Percentiles rank a stretch among this genome's conserved stretches.
These are phyloP conservation scores for Achatina immaculata DNA, from an alignment of 1,140 invertebrate species.

Conservation along the genomic window DNA sequence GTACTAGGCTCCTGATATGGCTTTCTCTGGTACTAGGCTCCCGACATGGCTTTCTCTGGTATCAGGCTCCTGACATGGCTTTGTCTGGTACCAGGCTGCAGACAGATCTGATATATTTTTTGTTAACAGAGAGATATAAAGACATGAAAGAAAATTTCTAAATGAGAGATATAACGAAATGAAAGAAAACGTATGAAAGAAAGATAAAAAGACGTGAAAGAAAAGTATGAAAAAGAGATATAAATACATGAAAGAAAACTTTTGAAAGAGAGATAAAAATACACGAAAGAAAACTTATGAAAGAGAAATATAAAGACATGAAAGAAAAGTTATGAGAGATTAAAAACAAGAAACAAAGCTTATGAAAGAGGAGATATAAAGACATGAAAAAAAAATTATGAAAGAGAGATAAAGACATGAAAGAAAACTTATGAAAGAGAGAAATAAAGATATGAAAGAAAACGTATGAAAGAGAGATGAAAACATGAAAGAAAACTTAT, in stretches of 20 bases:
- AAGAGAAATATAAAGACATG: not conserved
- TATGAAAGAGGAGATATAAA: not conserved
- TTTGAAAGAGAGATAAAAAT: not conserved
- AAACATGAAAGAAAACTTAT: not conserved
- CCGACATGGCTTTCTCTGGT: too few relatives aligned
- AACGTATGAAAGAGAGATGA: not conserved
- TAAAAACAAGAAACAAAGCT: not conserved
- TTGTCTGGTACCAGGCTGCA: too few relatives aligned
- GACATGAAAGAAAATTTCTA: too few relatives aligned
- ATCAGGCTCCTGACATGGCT: too few relatives aligned
- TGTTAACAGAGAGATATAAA: too few relatives aligned
- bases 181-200: not conserved
- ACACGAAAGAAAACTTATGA: not conserved
- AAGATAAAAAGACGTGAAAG: slow-evolving; percentile 7
- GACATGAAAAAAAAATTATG: not conserved
- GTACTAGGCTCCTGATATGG: too few relatives aligned
- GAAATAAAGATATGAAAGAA: not conserved
- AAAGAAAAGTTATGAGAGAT: not conserved
- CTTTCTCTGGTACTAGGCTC: too few relatives aligned
- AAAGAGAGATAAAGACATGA: not conserved
- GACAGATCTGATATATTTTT: too few relatives aligned
- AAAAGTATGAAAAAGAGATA: slow-evolving; percentile 1
- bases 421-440: not conserved
- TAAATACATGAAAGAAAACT: not conserved
- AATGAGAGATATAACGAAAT: too few relatives aligned